Percentiles rank a stretch among this genome's conserved stretches.
These are phyloP conservation scores for Acestrorhynchus altus DNA, from an alignment of 2,797 vertebrate genomes.

Conservation along the genomic window DNA sequence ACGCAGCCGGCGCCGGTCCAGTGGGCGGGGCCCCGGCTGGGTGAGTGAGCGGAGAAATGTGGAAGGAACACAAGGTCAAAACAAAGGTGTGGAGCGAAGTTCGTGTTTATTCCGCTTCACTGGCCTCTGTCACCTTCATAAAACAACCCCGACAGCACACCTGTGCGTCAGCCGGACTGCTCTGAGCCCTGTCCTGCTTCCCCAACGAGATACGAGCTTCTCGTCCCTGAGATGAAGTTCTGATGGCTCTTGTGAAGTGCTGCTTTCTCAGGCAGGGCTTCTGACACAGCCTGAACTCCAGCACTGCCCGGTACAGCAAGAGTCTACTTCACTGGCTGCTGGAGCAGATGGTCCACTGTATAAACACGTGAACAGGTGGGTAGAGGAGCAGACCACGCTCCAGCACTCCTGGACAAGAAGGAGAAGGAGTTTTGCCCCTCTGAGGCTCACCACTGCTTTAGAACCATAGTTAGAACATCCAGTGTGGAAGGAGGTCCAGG, in stretches of 20 bases:
- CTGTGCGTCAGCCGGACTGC: neutral
- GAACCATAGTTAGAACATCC: too few relatives aligned
- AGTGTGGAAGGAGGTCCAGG: too few relatives aligned
- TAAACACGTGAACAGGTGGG: neutral
- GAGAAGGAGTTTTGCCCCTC: too few relatives aligned
- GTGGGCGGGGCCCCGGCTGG: slow-evolving; percentile 54
- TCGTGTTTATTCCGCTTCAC: neutral
- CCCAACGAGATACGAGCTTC: too few relatives aligned
- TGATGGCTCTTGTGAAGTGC: neutral
- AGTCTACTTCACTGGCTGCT: neutral
- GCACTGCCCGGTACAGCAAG: too few relatives aligned
- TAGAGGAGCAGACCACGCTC: neutral
- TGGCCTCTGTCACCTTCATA: neutral
- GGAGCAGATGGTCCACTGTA: neutral
- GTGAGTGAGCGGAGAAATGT: slow-evolving; percentile 46
- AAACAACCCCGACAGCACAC: neutral
- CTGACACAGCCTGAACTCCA: too few relatives aligned
- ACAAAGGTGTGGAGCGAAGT: slow-evolving; percentile 58
- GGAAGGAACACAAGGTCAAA: slow-evolving; percentile 78
- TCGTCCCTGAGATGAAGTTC: neutral
- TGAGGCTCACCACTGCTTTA: too few relatives aligned
- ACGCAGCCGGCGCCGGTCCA: neutral
- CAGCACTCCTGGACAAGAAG: too few relatives aligned
- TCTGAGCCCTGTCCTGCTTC: neutral
- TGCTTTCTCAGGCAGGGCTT: too few relatives aligned